Evolutionary conservation across 2,113 vertebrate genomes (phyloP), one percentile per base, ranked within the genome.

Genomic region (Spea multiplicata): DNA sequence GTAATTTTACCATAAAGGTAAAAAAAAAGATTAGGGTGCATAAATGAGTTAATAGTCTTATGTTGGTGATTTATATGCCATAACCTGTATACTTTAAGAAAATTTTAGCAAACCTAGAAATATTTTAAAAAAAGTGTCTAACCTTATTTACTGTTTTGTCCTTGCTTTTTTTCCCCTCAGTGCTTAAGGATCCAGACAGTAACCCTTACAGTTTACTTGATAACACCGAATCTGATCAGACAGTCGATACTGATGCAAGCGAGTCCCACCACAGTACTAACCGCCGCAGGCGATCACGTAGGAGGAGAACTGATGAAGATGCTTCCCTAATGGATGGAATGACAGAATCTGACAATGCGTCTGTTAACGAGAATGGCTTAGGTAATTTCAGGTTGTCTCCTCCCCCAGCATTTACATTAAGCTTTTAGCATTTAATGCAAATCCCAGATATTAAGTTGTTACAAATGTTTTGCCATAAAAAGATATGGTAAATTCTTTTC

Each of bases 191-290:
- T 83, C 93, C 94, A 0, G 97, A 98, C 84, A 94, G 95, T 83
- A 95, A 95, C 87, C 91, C 94, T 1, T 99, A 95, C 85, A 96
- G 94, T 83, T 86, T 93, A 84, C 83, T 94, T 78, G 97, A 98
- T 73, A 98, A 96, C 89, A 97, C 96, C 0, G 97, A 99, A 89
- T 97, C 97, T 0, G 97, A 99, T 88, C 97, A 97, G 92, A 97
- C 95, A 0, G 97, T 94, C 44, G 97, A 99, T 76, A 98, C 96
- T 0, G 97, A 99, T 10, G 94, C 94, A 53, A 99, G 97, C 10
- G 97, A 99, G 71, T 97, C 97, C 76, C 95, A 96, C 86, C 83
- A 94, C 88, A 95, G 92, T 76, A 89, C 93, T 71, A 97, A 94
- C 91, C 96, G 96, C 14, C 96, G 95, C 79, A 91, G 95, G 76